These are phyloP conservation scores for Haliaeetus leucogaster DNA, from an alignment of 2,113 vertebrate species.

Conservation along the genomic window DNA sequence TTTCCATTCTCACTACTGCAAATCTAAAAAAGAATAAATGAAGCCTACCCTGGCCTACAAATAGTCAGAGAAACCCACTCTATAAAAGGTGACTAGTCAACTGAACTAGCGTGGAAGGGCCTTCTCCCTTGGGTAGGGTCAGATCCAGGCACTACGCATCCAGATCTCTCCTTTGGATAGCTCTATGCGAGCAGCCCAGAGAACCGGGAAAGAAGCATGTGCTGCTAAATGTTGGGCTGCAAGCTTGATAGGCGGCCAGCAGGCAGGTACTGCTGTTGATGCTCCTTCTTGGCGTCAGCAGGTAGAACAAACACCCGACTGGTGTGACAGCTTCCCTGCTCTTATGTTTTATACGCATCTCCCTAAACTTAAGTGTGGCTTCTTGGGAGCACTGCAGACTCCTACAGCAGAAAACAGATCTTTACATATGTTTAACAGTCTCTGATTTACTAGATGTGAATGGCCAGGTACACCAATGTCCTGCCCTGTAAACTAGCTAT, in stretches of 20 bases:
- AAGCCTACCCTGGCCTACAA: background rate
- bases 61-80: background rate
- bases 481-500: background rate
- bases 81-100: background rate
- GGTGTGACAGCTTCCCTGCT: background rate
- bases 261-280: background rate
- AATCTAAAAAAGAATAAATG: background rate
- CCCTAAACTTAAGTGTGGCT: background rate
- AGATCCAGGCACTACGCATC: background rate
- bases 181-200: background rate
- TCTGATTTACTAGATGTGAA: background rate
- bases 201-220: background rate
- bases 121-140: background rate
- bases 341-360: background rate
- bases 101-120: background rate
- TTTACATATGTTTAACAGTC: accelerated
- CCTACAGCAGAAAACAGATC: background rate
- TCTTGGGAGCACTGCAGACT: background rate
- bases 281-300: background rate
- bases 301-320: background rate
- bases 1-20: background rate
- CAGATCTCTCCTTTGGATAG: background rate
- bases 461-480: background rate
- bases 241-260: background rate
- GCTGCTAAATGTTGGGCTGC: background rate